phyloP scores from a whole-genome alignment of 2,888 invertebrate genomes.

The Xylophagus ater region DNA sequence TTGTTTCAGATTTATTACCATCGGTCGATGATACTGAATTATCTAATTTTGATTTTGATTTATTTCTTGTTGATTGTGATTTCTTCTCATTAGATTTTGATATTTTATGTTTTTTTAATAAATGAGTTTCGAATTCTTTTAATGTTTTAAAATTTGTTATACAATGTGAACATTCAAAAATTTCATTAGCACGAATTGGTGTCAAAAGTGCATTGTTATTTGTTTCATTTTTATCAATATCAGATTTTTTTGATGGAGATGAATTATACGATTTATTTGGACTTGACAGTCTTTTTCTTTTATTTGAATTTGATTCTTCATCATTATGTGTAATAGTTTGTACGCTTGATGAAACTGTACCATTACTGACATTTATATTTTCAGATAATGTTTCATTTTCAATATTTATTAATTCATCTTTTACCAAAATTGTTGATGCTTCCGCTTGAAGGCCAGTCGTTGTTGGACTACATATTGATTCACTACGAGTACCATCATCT shows the following conservation, averaged over 20 bases:
- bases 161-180: not conserved
- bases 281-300: too few species aligned
- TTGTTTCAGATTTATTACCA: not conserved
- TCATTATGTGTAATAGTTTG: too few species aligned
- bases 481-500: not conserved
- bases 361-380: too few species aligned
- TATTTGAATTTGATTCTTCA: not conserved
- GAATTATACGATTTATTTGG: too few species aligned
- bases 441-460: not conserved
- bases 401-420: too few species aligned
- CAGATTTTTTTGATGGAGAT: too few species aligned
- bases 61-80: not conserved
- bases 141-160: not conserved
- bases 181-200: too few species aligned
- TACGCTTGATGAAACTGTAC: too few species aligned
- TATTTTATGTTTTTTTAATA: not conserved
- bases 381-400: too few species aligned
- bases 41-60: conserved; percentile 1
- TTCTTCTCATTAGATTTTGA: not conserved
- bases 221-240: too few species aligned
- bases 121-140: not conserved
- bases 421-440: too few species aligned
- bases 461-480: not conserved
- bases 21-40: conserved; percentile 2
- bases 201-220: too few species aligned